Base-by-base conservation (phyloP, 37 sponge, comb jelly and placozoan genomes). In the Eunapius fragilis region DNA sequence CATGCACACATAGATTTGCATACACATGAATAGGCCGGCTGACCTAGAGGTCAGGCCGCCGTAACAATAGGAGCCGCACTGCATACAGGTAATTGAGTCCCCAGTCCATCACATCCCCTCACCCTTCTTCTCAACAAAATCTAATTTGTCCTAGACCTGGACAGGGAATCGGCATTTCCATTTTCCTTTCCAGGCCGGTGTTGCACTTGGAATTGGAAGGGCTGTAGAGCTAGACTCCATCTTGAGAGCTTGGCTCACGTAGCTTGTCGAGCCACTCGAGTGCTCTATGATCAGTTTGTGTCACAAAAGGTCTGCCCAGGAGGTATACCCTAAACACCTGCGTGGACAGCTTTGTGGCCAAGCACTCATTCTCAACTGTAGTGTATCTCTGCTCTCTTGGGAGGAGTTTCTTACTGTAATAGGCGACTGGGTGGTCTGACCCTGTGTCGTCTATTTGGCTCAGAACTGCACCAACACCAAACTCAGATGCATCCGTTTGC, bases 401-500 rank as follows among this genome's bases (percentile, higher is more conserved):
- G 7, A 88, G 71, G 17, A 88, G 71, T 50, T 88, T 83, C 77
- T 69, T 32, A 45, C 83, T 83, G 34, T 70, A 78, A 37, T 77
- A 88, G 38, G 83, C 83, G 7, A 88, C 69, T 33, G 83, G 83
- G 27, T 74, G 88, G 30, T 88, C 88, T 25, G 34, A 30, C 28
- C 82, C 87, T 48, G 68, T 38, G 26, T 37, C 67, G 31, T 76
- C 84, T 25, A 31, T 6, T 38, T 88, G 89, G 74, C 89, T 88
- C 25, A 88, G 78, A 32, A 88, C 84, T 47, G 78, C 89, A 35
- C 89, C 89, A 19, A 83, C 74, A 7, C 89, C 89, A 77, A 71
- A 36, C 34, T 88, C 74, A 3, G 79, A 88, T 0, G 89, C 89
- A 83, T 88, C 84, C 11, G 89, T 88, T 68, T 88, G 89, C 35